phyloP scores from a whole-genome alignment of 2,888 invertebrate genomes.

The Pheosia tremula region DNA sequence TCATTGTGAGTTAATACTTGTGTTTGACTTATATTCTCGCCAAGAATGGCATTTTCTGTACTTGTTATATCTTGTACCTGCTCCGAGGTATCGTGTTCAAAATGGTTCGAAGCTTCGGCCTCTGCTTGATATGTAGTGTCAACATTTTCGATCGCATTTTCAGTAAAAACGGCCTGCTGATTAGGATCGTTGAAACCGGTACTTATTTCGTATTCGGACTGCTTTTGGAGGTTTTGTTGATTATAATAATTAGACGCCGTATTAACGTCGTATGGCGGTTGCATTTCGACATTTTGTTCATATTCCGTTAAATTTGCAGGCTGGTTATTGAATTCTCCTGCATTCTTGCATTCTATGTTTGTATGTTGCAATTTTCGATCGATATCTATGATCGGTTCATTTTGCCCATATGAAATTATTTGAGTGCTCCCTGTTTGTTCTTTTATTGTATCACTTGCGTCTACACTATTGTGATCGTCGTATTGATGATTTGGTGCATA shows the following conservation, averaged over 20 bases:
- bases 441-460: slow-evolving; percentile 3
- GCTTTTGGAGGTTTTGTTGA: slow-evolving; percentile 7
- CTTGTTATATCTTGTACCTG: slow-evolving; percentile 17
- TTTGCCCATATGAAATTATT: neutral
- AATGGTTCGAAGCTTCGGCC: slow-evolving; percentile 6
- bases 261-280: slow-evolving; percentile 10
- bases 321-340: slow-evolving; percentile 11
- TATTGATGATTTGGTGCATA: slow-evolving; percentile 1
- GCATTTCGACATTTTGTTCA: slow-evolving; percentile 5
- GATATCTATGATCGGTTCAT: slow-evolving; percentile 15
- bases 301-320: slow-evolving; percentile 10
- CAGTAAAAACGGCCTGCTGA: slow-evolving; percentile 8
- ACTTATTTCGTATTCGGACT: slow-evolving; percentile 9
- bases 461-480: slow-evolving; percentile 1
- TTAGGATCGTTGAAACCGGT: neutral
- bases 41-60: slow-evolving; percentile 25
- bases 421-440: neutral
- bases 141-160: slow-evolving; percentile 4
- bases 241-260: neutral
- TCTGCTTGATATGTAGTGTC: slow-evolving; percentile 8
- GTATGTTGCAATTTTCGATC: slow-evolving; percentile 22
- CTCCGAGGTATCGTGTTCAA: slow-evolving; percentile 19
- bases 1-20: slow-evolving; percentile 30
- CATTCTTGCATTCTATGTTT: slow-evolving; percentile 21
- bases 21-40: slow-evolving; percentile 27